Evolutionary conservation across 1,140 invertebrate genomes (phyloP).

Genomic region (Macrosteles quadrilineatus): DNA sequence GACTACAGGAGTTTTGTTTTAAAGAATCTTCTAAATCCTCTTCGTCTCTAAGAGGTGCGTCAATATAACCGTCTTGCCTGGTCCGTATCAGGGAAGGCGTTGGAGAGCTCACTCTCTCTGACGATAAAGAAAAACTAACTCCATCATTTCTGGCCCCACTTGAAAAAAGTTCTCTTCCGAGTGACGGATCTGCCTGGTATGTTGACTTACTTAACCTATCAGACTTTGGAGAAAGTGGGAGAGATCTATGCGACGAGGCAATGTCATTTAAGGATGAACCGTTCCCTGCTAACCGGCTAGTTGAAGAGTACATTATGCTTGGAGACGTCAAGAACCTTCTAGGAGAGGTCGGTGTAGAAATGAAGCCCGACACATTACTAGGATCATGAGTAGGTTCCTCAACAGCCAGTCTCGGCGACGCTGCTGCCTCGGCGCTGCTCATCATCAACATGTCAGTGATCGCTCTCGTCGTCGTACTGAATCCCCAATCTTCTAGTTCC

Average conservation of each 20-base stretch:
- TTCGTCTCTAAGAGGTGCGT: conserved; percentile 51
- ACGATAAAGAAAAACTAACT: conserved; percentile 2
- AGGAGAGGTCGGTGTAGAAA: conserved; percentile 54
- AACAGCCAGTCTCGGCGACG: conserved; percentile 13
- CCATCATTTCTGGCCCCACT: background rate
- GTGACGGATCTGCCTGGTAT: background rate
- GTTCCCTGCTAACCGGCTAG: conserved; percentile 54
- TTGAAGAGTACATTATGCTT: conserved; percentile 28
- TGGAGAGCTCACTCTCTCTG: conserved; percentile 52
- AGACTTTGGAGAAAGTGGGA: conserved; percentile 44
- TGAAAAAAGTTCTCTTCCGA: background rate
- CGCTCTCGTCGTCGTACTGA: conserved; percentile 47
- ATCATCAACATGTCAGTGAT: conserved; percentile 22
- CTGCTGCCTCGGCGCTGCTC: conserved; percentile 8
- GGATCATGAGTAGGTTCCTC: background rate
- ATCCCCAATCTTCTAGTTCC: conserved; percentile 70
- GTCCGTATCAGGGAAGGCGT: conserved; percentile 64
- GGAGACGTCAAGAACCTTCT: conserved; percentile 39
- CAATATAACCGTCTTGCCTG: conserved; percentile 63
- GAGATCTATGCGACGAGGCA: conserved; percentile 58
- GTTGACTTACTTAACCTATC: conserved; percentile 11
- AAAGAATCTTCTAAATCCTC: conserved; percentile 54
- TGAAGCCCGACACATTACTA: conserved; percentile 1
- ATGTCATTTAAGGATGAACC: conserved; percentile 52
- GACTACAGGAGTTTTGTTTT: conserved; percentile 61